Evolutionary conservation across 1,140 invertebrate species (phyloP).

Genomic region (Leucophenga varia): DNA sequence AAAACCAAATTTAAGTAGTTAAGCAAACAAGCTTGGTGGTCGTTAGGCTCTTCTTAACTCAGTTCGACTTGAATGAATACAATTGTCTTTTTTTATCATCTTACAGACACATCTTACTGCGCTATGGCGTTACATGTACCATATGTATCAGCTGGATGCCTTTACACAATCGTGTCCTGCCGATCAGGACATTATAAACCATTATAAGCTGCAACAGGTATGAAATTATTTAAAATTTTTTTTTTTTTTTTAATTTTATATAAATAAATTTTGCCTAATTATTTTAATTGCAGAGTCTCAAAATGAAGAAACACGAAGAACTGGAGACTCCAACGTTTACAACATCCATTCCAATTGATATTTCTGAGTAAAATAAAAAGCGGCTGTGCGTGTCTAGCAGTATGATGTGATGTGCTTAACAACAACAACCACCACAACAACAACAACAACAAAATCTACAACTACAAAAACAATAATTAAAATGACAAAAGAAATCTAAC

Average conservation of each 20-base stretch:
- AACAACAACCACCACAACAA: too few species aligned
- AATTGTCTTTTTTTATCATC: too few species aligned
- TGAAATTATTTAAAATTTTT: conserved; percentile 2
- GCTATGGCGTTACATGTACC: conserved; percentile 93
- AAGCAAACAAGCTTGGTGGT: too few species aligned
- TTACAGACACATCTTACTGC: conserved; percentile 66
- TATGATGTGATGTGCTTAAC: too few species aligned
- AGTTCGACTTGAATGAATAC: too few species aligned
- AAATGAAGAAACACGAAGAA: conserved; percentile 95
- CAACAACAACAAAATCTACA: too few species aligned
- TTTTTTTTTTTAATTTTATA: neutral
- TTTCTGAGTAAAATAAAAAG: conserved; percentile 45
- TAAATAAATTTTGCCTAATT: neutral
- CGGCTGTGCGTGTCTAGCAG: too few species aligned
- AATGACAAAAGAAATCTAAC: too few species aligned
- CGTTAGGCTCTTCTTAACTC: too few species aligned
- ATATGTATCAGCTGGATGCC: conserved; percentile 95
- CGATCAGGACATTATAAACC: conserved; percentile 97
- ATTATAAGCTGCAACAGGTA: conserved; percentile 93
- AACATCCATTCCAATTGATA: conserved; percentile 81
- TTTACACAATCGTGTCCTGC: conserved; percentile 95
- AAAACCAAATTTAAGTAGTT: neutral
- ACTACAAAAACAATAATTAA: too few species aligned
- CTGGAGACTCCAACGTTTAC: conserved; percentile 91
- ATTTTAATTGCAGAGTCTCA: conserved; percentile 72